These are phyloP conservation scores for Diglossa brunneiventris DNA, from an alignment of 2,113 vertebrate species.

Conservation along the genomic window DNA sequence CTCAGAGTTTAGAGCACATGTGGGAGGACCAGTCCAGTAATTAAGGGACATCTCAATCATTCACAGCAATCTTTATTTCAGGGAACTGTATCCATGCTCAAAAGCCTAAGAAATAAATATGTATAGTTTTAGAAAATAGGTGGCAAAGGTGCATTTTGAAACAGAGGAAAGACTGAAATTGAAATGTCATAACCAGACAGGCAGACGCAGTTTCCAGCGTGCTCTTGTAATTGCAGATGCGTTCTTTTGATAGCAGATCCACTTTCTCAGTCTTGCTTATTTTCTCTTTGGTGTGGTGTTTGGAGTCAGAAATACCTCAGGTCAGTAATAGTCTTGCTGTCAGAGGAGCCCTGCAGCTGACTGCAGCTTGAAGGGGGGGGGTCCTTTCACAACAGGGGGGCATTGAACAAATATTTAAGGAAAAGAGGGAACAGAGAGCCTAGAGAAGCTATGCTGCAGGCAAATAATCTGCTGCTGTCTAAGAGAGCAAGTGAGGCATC, in stretches of 20 bases:
- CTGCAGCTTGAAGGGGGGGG: neutral
- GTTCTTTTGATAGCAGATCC: neutral
- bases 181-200: slow-evolving; percentile 6
- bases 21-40: neutral
- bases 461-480: neutral
- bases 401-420: neutral
- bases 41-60: neutral
- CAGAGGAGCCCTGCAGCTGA: neutral
- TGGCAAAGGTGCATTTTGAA: neutral
- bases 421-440: neutral
- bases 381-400: neutral
- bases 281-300: neutral
- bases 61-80: neutral
- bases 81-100: neutral
- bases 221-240: neutral
- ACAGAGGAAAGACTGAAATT: neutral
- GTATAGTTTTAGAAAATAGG: neutral
- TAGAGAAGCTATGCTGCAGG: neutral
- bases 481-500: neutral
- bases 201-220: neutral
- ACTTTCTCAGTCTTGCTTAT: neutral
- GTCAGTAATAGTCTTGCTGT: neutral
- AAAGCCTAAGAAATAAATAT: neutral
- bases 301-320: neutral
- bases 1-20: neutral